These are phyloP conservation scores for Pachycephus smyrnensis DNA, from an alignment of 2,888 invertebrate genomes.

Conservation along the genomic window DNA sequence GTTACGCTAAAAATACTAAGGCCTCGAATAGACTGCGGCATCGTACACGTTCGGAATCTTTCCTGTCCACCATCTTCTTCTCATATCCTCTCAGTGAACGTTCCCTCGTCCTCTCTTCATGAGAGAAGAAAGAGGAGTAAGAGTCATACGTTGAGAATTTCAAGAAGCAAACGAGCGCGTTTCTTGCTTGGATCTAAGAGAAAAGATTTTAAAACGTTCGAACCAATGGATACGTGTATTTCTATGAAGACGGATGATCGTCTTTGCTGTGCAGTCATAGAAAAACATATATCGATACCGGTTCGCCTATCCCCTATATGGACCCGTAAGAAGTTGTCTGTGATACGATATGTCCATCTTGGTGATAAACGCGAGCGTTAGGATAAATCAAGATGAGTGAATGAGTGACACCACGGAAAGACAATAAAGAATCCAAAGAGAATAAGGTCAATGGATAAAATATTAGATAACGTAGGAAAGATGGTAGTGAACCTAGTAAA, in stretches of 20 bases:
- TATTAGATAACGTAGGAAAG: neutral
- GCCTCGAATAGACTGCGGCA: constrained; percentile 5
- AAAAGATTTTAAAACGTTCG: neutral
- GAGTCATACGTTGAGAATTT: neutral
- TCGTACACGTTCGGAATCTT: constrained; percentile 1
- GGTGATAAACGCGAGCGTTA: neutral
- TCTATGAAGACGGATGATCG: neutral
- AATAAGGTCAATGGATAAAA: neutral
- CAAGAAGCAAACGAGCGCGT: neutral
- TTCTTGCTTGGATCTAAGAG: neutral
- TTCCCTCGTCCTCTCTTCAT: neutral
- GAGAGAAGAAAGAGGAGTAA: neutral
- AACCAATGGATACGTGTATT: neutral
- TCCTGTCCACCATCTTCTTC: neutral
- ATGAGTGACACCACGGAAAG: neutral
- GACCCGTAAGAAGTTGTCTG: neutral
- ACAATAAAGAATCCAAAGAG: neutral
- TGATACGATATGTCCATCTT: neutral
- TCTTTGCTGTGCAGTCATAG: neutral
- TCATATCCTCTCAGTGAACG: neutral
- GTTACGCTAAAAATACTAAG: constrained; percentile 13
- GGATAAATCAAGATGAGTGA: neutral
- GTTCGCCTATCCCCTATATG: neutral
- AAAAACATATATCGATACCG: neutral
- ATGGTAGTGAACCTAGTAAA: too few relatives aligned